Conservation (phyloP, 2,797 vertebrate genomes). For the Danio choprae region DNA sequence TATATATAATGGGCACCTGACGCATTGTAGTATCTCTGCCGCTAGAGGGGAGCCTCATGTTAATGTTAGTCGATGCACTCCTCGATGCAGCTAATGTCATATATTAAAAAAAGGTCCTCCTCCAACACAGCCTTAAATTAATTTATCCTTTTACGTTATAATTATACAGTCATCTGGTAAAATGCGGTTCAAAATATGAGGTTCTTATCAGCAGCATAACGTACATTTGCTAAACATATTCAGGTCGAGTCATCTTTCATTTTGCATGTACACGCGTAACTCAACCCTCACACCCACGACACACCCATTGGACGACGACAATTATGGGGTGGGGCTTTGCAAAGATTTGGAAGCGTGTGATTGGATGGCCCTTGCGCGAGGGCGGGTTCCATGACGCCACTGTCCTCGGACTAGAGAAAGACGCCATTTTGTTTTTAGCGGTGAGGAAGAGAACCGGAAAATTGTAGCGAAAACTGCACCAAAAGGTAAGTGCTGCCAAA, state of each 20-base stretch:
- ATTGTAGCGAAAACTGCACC: constrained; percentile 64
- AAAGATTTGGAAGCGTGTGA: constrained; percentile 37
- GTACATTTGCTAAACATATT: neutral
- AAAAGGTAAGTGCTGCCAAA: constrained; percentile 51
- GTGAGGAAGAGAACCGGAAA: constrained; percentile 64
- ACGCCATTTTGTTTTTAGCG: constrained; percentile 77
- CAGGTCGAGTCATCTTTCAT: constrained; percentile 37
- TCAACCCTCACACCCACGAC: constrained; percentile 32
- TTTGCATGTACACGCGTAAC: constrained; percentile 34
- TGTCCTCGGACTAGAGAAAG: constrained; percentile 62
- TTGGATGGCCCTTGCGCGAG: constrained; percentile 51
- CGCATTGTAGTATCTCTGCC: neutral
- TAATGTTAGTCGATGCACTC: neutral
- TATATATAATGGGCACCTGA: neutral
- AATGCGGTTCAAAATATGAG: neutral
- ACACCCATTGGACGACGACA: constrained; percentile 44
- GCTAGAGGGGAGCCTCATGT: constrained; percentile 19
- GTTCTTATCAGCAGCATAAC: neutral
- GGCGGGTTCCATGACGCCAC: constrained; percentile 62
- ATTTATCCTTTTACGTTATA: neutral
- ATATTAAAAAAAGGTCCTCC: neutral
- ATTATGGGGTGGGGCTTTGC: constrained; percentile 32
- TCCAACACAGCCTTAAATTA: neutral
- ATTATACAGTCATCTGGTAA: neutral
- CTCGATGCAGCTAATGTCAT: neutral